phyloP scores from a whole-genome alignment of 2,888 invertebrate genomes.

The Macrosoma leucophasiata region DNA sequence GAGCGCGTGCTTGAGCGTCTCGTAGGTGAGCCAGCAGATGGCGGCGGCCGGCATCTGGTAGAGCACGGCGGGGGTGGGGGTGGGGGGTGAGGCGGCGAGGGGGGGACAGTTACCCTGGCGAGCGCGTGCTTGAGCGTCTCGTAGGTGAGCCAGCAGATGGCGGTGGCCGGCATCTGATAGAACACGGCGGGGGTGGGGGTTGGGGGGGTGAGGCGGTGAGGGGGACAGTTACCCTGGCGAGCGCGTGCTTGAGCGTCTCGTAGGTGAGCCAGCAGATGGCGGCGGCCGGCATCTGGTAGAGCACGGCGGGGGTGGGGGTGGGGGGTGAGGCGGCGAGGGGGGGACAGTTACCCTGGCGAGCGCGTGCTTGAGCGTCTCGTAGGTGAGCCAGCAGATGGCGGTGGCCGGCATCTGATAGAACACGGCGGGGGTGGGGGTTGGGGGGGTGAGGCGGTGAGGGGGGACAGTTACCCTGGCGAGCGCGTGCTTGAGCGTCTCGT shows the following conservation, averaged over 20 bases:
- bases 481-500: conserved; percentile 92
- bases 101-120: too few species aligned
- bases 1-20: too few species aligned
- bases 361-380: conserved; percentile 20
- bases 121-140: too few species aligned
- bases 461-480: conserved; percentile 34
- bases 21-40: too few species aligned
- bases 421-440: conserved; percentile 4
- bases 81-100: too few species aligned
- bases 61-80: too few species aligned
- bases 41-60: too few species aligned
- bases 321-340: not conserved
- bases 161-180: too few species aligned
- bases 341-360: conserved; percentile 15
- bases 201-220: too few species aligned
- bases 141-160: too few species aligned
- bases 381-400: not conserved
- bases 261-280: not conserved
- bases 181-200: too few species aligned
- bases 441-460: not conserved
- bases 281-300: conserved; percentile 2
- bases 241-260: conserved; percentile 21
- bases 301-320: conserved; percentile 3
- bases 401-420: conserved; percentile 3
- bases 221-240: conserved; percentile 9